A percentile compares a stretch with the other conserved stretches of the same genome.
phyloP scores from a whole-genome alignment of 2,888 invertebrate genomes.

The Matsumyia berberina region DNA sequence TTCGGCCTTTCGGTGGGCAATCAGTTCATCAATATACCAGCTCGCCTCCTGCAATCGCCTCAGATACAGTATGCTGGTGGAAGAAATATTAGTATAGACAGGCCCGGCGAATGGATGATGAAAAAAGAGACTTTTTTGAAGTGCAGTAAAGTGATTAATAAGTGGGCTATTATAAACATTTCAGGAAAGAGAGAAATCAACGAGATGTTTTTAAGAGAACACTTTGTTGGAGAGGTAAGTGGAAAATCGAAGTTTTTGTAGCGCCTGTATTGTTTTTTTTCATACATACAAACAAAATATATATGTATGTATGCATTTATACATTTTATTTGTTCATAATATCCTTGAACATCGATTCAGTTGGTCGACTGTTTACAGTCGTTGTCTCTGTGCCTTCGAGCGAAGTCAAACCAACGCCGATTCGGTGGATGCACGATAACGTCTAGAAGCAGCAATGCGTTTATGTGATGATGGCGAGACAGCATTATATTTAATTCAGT shows the following conservation, averaged over 20 bases:
- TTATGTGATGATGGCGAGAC: too few relatives aligned
- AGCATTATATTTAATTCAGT: too few relatives aligned
- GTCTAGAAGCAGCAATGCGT: too few relatives aligned
- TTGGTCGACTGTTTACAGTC: too few relatives aligned
- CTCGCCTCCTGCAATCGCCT: slow-evolving; percentile 92
- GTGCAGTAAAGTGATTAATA: slow-evolving; percentile 24
- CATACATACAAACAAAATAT: too few relatives aligned
- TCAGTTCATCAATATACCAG: slow-evolving; percentile 90
- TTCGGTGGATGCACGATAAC: too few relatives aligned
- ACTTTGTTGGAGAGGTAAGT: slow-evolving; percentile 70
- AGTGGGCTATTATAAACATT: slow-evolving; percentile 80
- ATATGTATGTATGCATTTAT: too few relatives aligned
- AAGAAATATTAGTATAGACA: neutral
- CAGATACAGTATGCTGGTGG: slow-evolving; percentile 86
- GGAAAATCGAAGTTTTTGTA: neutral
- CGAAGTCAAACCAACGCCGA: too few relatives aligned
- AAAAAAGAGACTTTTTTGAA: slow-evolving; percentile 14
- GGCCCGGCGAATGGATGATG: slow-evolving; percentile 79
- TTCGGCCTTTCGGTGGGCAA: slow-evolving; percentile 92
- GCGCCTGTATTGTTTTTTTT: neutral
- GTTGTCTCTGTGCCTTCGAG: too few relatives aligned
- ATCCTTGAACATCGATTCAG: too few relatives aligned
- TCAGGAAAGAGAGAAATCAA: slow-evolving; percentile 42
- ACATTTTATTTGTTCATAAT: too few relatives aligned
- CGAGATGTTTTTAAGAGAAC: slow-evolving; percentile 20